Evolutionary conservation across 2,888 invertebrate genomes (phyloP).

Genomic region (Arge pagana): DNA sequence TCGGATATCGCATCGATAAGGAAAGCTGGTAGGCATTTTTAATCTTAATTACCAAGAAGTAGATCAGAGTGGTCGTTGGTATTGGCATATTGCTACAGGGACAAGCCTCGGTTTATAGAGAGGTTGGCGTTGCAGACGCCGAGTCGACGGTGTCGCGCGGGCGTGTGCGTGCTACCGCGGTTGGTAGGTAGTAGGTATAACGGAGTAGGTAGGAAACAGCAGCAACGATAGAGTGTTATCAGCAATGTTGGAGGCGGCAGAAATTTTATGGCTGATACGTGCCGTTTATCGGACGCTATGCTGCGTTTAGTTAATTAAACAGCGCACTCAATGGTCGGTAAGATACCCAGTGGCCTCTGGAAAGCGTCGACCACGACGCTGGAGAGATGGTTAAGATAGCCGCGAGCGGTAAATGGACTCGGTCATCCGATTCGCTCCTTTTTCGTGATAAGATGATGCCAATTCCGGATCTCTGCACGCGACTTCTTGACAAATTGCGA

Average conservation of each 20-base stretch:
- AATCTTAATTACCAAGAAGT: conserved; percentile 40
- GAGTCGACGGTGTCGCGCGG: neutral
- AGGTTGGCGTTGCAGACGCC: neutral
- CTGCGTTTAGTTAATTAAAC: conserved; percentile 51
- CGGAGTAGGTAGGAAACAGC: conserved; percentile 33
- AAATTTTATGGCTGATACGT: conserved; percentile 48
- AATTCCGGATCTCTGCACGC: no score
- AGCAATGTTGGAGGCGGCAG: conserved; percentile 42
- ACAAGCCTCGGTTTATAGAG: neutral
- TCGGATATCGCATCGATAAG: conserved; percentile 28
- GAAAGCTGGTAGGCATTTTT: conserved; percentile 29
- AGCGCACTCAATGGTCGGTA: conserved; percentile 28
- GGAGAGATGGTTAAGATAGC: no score
- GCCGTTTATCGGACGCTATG: conserved; percentile 44
- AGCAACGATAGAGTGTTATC: conserved; percentile 44
- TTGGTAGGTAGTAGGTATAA: conserved; percentile 24
- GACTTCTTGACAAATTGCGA: no score
- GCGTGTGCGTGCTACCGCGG: conserved; percentile 18
- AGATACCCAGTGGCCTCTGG: conserved; percentile 28
- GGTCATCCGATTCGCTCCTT: no score
- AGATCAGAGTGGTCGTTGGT: conserved; percentile 24
- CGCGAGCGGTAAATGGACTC: neutral
- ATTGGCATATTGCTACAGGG: neutral
- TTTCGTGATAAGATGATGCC: no score
- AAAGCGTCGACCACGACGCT: neutral